Evolutionary conservation across 1,140 invertebrate genomes (phyloP), one percentile per base, ranked within the genome.

Genomic region (Caenorhabditis briggsae): DNA sequence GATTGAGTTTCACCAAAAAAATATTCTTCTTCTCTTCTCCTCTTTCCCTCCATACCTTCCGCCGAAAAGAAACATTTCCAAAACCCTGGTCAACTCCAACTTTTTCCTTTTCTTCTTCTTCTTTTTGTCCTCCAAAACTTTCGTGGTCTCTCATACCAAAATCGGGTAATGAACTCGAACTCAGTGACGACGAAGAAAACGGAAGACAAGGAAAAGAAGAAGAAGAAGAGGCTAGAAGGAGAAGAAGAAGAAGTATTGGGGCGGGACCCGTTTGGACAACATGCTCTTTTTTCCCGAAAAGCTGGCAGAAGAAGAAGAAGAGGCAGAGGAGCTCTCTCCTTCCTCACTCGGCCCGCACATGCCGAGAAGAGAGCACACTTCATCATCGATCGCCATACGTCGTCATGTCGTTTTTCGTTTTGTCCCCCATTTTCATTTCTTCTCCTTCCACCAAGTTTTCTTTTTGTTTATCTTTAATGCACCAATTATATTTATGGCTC

Each of bases 271-370:
- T 53, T 53, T 50, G 46, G 12, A 78, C 70, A 78, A 78, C 70
- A 78, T 78, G 70, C 70, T 78, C 46, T 78, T 70, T 70, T 70
- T 50, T 78, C 70, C 70, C 70, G 70, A 78, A 78, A 78, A 78
- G 70, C 70, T 78, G n/a, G 18, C 18, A 46, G n/a, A 78, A 46
- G 8, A 53, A 25, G 20, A 41, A 23, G 41, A 70, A 46, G 46
- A 41, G 46, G 50, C 5, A 33, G 25, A 33, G 20, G 33, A 65
- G 61, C 25, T 23, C 61, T 41, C 61, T 53, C 70, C n/a, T 78
- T 41, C 46, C 23, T 78, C 70, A 53, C 70, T 53, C 70, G 16
- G 64, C 41, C 41, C 50, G 11, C 6, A 8, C 41, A 46, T n/a
- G 70, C 43, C n/a, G 70, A 78, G 70, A 78, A 23, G 46, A 70